A percentile compares a stretch with the other conserved stretches of the same genome.
Conservation (phyloP, 2,113 vertebrate species). For the Manacus vitellinus region DNA sequence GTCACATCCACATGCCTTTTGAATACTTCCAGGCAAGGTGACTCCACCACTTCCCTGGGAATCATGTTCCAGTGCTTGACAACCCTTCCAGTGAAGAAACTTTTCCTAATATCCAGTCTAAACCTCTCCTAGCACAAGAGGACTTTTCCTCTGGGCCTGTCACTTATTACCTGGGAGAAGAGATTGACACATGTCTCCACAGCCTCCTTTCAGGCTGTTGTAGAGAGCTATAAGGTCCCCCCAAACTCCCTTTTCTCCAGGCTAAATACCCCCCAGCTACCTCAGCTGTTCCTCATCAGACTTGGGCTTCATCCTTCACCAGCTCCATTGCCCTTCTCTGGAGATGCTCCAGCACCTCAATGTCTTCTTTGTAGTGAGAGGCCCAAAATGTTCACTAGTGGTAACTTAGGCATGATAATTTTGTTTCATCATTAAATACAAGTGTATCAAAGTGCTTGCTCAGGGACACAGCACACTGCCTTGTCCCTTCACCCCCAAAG, state of each 20-base stretch:
- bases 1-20: background rate
- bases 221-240: background rate
- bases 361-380: fast-evolving
- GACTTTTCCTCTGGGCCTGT: background rate
- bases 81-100: background rate
- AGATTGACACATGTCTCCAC: fast-evolving
- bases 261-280: background rate
- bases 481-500: background rate
- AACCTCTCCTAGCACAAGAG: background rate
- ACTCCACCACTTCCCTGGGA: background rate
- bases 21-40: background rate
- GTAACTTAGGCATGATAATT: background rate
- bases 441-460: background rate
- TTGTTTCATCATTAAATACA: background rate
- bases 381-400: background rate
- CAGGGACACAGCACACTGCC: background rate
- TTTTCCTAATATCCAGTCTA: background rate
- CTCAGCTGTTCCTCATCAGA: background rate
- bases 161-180: background rate
- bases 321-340: fast-evolving
- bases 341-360: background rate
- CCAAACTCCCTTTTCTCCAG: background rate
- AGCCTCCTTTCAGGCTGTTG: background rate
- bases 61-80: background rate
- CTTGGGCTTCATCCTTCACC: background rate